Evolutionary conservation across 2,888 invertebrate species (phyloP).

Genomic region (Neocrepidodera transversa): DNA sequence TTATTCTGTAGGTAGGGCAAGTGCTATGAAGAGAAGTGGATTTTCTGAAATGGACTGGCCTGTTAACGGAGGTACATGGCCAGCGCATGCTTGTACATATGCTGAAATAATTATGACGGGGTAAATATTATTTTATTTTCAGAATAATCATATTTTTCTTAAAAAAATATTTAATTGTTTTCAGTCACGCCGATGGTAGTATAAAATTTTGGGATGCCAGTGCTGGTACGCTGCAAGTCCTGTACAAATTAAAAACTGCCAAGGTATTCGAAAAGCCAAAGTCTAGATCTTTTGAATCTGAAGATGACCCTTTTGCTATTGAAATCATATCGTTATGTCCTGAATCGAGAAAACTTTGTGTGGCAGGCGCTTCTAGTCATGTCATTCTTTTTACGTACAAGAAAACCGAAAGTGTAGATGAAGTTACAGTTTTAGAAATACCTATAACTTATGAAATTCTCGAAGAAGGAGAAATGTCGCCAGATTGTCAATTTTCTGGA

Average conservation of each 20-base stretch:
- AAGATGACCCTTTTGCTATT: conserved; percentile 90
- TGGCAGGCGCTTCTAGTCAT: conserved; percentile 92
- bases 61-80: conserved; percentile 95
- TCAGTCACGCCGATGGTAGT: conserved; percentile 95
- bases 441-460: conserved; percentile 84
- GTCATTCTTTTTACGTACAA: conserved; percentile 95
- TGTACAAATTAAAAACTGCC: conserved; percentile 97
- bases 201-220: conserved; percentile 99
- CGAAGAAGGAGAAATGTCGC: conserved; percentile 81
- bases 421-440: conserved; percentile 74
- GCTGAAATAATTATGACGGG: conserved; percentile 99
- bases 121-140: conserved; percentile 59
- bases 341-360: conserved; percentile 87
- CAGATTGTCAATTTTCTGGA: conserved; percentile 75
- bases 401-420: conserved; percentile 85
- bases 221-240: conserved; percentile 92
- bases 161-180: conserved; percentile 18
- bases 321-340: conserved; percentile 91
- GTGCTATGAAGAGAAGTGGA: conserved; percentile 75
- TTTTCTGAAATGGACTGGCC: conserved; percentile 97
- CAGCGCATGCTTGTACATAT: conserved; percentile 94
- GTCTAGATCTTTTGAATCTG: conserved; percentile 69
- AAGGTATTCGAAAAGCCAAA: conserved; percentile 85
- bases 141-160: background rate
- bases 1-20: conserved; percentile 89